Percentiles rank a stretch among this genome's conserved stretches.
These are phyloP conservation scores for Gastracanthus pulcherrimus DNA, from an alignment of 2,888 invertebrate species.

Conservation along the genomic window DNA sequence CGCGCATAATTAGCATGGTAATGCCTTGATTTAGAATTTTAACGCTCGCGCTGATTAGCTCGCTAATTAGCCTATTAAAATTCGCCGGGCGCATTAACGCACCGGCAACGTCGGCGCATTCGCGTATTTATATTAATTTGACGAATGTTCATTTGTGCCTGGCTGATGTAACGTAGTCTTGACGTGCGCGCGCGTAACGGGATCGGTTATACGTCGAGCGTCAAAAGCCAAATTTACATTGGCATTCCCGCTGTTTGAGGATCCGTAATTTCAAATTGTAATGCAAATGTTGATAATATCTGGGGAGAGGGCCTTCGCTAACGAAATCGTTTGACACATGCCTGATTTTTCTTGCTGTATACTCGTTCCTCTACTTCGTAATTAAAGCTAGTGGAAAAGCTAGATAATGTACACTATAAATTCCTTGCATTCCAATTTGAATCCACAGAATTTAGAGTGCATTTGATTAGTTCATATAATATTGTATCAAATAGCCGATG, in stretches of 20 bases:
- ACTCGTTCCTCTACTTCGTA: too few relatives aligned
- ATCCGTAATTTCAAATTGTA: background rate
- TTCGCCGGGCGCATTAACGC: too few relatives aligned
- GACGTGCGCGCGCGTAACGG: too few relatives aligned
- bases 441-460: too few relatives aligned
- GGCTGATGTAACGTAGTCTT: background rate
- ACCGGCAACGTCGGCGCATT: background rate
- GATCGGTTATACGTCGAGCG: too few relatives aligned
- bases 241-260: background rate
- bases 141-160: background rate
- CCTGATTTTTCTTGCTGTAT: too few relatives aligned
- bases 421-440: too few relatives aligned
- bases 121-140: background rate
- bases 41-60: background rate
- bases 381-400: too few relatives aligned
- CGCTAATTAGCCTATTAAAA: constrained; percentile 22
- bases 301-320: background rate
- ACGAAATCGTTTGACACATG: background rate
- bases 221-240: background rate
- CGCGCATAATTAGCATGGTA: constrained; percentile 43
- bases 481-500: too few relatives aligned
- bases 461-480: too few relatives aligned
- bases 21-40: constrained; percentile 46
- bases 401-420: too few relatives aligned
- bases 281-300: too few relatives aligned